Evolutionary conservation across 1,140 invertebrate species (phyloP), one percentile per base, ranked within the genome.

Genomic region (Pteromalus puparum): DNA sequence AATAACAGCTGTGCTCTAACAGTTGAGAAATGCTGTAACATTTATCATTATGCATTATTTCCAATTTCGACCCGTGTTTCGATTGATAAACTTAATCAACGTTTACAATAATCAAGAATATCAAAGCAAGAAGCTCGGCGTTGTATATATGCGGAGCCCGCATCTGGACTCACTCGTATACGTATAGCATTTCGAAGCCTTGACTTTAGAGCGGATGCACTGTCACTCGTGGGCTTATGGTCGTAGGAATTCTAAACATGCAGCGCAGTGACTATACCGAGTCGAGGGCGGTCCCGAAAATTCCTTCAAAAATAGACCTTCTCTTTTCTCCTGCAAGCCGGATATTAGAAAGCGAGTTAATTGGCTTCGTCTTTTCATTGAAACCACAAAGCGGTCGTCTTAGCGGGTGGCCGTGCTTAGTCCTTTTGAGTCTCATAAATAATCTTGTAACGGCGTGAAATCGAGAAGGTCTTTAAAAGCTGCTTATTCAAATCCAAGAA

Each of bases 311-410:
- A 88, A 88, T 30, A 18, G 28, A 87, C 84, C 85, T 87, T 83
- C 84, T 78, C 68, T 5, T 13, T 13, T 15, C 26, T 89, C 74
- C 84, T 90, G 77, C 24, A 34, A 46, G 21, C 84, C 85, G 84
- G 80, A 84, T 89, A 83, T 85, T 81, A 82, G 34, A 84, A 28
- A 82, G 34, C 68, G 21, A 72, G 70, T 82, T 88, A 90, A 90
- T 89, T 87, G 82, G 76, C 84, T 87, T 74, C 65, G 87, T 81
- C 83, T 70, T 78, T 75, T 81, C 72, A 86, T 85, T 74, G 73
- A 70, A 77, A 79, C 68, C 67, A 80, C 82, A 84, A 73, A 84
- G 6, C 12, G 72, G 7, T 18, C 21, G 15, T 65, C 82, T 30
- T 72, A 53, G 82, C 82, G 82, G 75, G 82, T 61, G 75, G 82